These are phyloP conservation scores for Aporrectodea caliginosa DNA, from an alignment of 1,140 invertebrate species.

Conservation along the genomic window DNA sequence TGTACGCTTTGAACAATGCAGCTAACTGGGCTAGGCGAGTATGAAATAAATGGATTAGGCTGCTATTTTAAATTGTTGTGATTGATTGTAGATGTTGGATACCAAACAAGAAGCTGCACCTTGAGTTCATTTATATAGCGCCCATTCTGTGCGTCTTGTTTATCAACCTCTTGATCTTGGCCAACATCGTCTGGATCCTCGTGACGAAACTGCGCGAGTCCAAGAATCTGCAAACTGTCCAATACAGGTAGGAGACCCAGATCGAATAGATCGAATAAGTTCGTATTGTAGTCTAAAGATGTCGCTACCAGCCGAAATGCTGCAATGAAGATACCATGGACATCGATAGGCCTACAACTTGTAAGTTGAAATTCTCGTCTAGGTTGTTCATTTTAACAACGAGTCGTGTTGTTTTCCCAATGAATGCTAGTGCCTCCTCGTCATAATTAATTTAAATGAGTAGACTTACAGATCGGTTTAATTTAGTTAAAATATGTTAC, in stretches of 20 bases:
- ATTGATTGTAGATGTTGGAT: background rate
- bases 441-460: too few species aligned
- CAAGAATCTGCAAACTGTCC: background rate
- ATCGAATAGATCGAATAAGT: too few species aligned
- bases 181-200: background rate
- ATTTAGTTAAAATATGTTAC: too few species aligned
- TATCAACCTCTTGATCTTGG: background rate
- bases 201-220: background rate
- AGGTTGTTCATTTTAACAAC: too few species aligned
- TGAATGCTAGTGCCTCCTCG: background rate
- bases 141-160: background rate
- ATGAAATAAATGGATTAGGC: too few species aligned
- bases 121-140: background rate
- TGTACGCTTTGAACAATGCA: too few species aligned
- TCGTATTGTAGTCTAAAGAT: too few species aligned
- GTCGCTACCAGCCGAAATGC: background rate
- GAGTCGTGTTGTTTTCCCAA: too few species aligned
- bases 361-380: too few species aligned
- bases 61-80: too few species aligned
- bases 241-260: conserved; percentile 3
- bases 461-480: too few species aligned
- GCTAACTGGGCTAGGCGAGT: too few species aligned
- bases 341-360: background rate
- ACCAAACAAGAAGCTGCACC: background rate
- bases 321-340: background rate